A percentile compares a stretch with the other conserved stretches of the same genome.
Evolutionary conservation across 2,888 invertebrate genomes (phyloP).

Genomic region (Sinopyrophorus schimmeli): DNA sequence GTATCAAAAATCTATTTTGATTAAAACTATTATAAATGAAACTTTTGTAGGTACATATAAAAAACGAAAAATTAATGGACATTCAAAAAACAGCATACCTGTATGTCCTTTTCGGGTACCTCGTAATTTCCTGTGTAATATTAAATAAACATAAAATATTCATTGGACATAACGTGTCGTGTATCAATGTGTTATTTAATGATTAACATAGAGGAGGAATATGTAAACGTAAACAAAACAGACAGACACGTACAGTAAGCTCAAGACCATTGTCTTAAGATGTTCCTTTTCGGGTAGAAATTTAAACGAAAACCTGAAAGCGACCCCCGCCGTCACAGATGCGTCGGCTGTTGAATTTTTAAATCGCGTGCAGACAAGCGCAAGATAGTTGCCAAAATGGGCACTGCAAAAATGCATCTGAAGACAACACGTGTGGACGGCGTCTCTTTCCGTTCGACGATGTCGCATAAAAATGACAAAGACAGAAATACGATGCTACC

Average conservation of each 20-base stretch:
- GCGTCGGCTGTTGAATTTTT: constrained; percentile 15
- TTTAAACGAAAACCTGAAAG: not conserved
- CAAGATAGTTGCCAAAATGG: constrained; percentile 17
- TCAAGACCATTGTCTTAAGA: not conserved
- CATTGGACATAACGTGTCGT: constrained; percentile 10
- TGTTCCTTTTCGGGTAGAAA: not conserved
- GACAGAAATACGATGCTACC: constrained; percentile 4
- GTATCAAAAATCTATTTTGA: no score
- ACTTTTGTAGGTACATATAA: no score
- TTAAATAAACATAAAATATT: constrained; percentile 11
- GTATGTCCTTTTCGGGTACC: constrained; percentile 17
- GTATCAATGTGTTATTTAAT: constrained; percentile 11
- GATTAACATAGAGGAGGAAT: not conserved
- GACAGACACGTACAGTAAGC: not conserved
- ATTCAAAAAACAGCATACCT: no score
- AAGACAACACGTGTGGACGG: not conserved
- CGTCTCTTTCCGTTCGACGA: not conserved
- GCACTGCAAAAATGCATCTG: constrained; percentile 5
- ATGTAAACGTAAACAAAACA: not conserved
- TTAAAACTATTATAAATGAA: no score
- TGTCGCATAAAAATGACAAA: not conserved
- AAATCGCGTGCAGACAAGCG: constrained; percentile 12
- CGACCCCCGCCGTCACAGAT: constrained; percentile 11
- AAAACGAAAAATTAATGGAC: no score
- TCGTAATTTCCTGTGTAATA: constrained; percentile 17